Evolutionary conservation across 2,797 vertebrate species (phyloP).

Genomic region (Petrocephalus schoutedeni): DNA sequence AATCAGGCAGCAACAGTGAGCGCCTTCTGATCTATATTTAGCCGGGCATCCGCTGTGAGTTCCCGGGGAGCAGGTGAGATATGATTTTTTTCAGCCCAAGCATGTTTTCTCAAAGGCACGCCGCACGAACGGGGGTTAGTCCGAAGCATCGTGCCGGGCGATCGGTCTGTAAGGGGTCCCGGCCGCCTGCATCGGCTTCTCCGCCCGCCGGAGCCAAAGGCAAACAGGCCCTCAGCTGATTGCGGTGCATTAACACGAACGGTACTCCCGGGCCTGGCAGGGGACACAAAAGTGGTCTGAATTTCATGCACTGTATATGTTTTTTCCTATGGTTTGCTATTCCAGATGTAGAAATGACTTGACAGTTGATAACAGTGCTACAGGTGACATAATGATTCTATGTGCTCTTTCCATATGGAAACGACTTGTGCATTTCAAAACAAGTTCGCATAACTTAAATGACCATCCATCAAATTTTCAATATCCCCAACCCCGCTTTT

Average conservation of each 20-base stretch:
- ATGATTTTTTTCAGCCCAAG: neutral
- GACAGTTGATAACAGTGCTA: neutral
- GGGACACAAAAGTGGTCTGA: neutral
- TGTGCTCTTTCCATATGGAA: neutral
- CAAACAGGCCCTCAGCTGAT: neutral
- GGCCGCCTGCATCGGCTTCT: neutral
- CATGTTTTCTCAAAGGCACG: neutral
- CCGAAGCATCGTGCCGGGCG: neutral
- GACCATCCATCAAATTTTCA: neutral
- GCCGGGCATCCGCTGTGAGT: neutral
- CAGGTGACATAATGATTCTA: neutral
- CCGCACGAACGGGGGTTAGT: neutral
- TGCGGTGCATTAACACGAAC: neutral
- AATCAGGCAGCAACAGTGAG: slow-evolving; percentile 6
- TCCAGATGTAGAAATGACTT: neutral
- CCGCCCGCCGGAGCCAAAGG: neutral
- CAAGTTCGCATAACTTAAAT: neutral
- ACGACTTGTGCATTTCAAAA: neutral
- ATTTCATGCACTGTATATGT: neutral
- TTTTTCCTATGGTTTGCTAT: neutral
- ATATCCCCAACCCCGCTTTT: neutral
- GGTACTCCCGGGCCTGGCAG: neutral
- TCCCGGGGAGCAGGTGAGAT: slow-evolving; percentile 7
- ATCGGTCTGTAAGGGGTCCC: neutral
- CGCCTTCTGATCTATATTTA: slow-evolving; percentile 17